Evolutionary conservation across 2,113 vertebrate genomes (phyloP).

Genomic region (Halichoeres trimaculatus): DNA sequence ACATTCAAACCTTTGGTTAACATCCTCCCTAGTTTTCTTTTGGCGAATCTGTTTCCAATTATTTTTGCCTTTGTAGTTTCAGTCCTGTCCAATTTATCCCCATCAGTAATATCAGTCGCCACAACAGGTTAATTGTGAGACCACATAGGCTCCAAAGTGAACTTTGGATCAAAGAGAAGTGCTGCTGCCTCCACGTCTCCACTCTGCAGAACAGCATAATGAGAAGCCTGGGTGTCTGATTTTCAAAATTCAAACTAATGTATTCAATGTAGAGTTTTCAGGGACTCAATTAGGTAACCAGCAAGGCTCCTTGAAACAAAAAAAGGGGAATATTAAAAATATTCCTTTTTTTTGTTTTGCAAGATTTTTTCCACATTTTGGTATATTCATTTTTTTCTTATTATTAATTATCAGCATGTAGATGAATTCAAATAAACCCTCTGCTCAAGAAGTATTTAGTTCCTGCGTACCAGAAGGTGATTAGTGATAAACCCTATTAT

Average conservation of each 20-base stretch:
- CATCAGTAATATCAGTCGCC: constrained; percentile 14
- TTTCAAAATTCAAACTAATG: neutral
- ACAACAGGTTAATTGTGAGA: constrained; percentile 29
- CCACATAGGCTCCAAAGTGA: constrained; percentile 9
- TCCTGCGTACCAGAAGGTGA: neutral
- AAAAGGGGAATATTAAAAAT: neutral
- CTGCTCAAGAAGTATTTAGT: neutral
- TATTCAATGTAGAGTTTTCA: neutral
- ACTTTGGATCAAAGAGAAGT: constrained; percentile 14
- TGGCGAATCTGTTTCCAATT: constrained; percentile 21
- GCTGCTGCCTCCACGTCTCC: neutral
- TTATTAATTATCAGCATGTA: too few relatives aligned
- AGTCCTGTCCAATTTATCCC: constrained; percentile 2
- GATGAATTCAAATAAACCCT: too few relatives aligned
- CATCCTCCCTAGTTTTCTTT: neutral
- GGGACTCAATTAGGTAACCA: neutral
- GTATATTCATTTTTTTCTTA: too few relatives aligned
- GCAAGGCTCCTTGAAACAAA: neutral
- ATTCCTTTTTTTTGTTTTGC: neutral
- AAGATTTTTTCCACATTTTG: too few relatives aligned
- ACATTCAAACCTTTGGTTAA: neutral
- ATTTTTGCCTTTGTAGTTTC: constrained; percentile 14
- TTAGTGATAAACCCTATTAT: neutral
- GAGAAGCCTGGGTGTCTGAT: constrained; percentile 15
- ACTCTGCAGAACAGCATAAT: constrained; percentile 26